Evolutionary conservation across 2,888 invertebrate genomes (phyloP), one percentile per base, ranked within the genome.

Genomic region (Melitaea athalia): DNA sequence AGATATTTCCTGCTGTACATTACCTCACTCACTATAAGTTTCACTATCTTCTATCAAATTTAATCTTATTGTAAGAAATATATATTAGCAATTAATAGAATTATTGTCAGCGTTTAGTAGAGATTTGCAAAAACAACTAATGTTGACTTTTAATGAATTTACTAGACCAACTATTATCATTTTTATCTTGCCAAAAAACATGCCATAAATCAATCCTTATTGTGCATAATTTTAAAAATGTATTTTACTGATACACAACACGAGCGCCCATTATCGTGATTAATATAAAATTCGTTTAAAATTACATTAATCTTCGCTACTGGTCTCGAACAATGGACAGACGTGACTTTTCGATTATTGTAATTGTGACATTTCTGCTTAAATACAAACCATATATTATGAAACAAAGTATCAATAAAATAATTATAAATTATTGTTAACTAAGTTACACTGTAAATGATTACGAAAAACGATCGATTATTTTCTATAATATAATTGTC

Each of bases 331-430:
- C 49, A 63, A 65, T 71, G 72, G 71, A 43, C 68, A 60, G 60
- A 65, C 71, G 72, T 68, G 72, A 72, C 68, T 72, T 72, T 75
- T 73, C 68, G 70, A 73, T 71, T 74, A 59, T 61, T 70, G 75
- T 15, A 42, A 17, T 38, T n/a, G 38, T 42, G 57, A 15, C 57
- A 42, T 57, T 10, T 38, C 6, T 10, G 42, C n/a, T 57, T 57
- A 42, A 57, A 57, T 57, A 15, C 38, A 15, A 57, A 5, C n/a
- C 10, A n/a, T 57, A 57, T 71, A 71, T 24, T 24, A 8, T 69
- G 63, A 63, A 53, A 12, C 47, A 42, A 62, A 59, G 52, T 63
- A 63, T 7, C 53, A n/a, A 55, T 33, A 31, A 55, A 33, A 33
- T 8, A 33, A 31, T 31, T 55, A 33, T 31, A 5, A 14, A 31